These are phyloP conservation scores for Brachionus sp. DNA, from an alignment of 1,140 invertebrate species.

Conservation along the genomic window DNA sequence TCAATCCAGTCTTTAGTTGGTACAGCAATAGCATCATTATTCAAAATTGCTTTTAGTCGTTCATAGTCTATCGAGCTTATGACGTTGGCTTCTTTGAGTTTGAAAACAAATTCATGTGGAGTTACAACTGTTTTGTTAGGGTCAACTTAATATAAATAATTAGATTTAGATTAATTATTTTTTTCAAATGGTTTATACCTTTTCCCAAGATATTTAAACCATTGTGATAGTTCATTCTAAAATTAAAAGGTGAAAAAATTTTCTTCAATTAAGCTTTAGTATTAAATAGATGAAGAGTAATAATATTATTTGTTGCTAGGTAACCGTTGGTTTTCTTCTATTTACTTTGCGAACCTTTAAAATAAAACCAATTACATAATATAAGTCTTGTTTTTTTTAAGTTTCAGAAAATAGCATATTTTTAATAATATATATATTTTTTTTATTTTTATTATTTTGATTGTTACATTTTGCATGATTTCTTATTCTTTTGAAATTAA, in stretches of 20 bases:
- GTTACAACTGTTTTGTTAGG: not conserved
- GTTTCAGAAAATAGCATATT: not conserved
- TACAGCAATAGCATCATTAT: not conserved
- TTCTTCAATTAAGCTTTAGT: not conserved
- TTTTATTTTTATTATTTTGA: no score
- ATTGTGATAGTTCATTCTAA: not conserved
- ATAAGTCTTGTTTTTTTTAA: not conserved
- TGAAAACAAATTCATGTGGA: conserved; percentile 9
- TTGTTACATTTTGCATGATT: not conserved
- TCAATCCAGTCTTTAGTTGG: conserved; percentile 33
- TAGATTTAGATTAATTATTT: not conserved
- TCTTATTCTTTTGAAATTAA: not conserved
- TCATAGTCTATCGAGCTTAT: conserved; percentile 5
- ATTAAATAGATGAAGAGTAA: conserved; percentile 4
- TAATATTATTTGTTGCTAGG: not conserved
- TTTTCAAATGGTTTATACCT: not conserved
- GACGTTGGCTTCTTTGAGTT: conserved; percentile 22
- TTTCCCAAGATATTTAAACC: conserved; percentile 20
- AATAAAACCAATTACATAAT: not conserved
- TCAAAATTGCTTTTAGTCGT: not conserved
- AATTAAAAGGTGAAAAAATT: not conserved
- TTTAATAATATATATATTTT: no score
- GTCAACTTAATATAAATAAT: conserved; percentile 12
- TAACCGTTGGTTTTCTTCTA: not conserved
- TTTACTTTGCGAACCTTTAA: not conserved